These are phyloP conservation scores for Brachionus paranguensis DNA, from an alignment of 1,140 invertebrate genomes.

Conservation along the genomic window DNA sequence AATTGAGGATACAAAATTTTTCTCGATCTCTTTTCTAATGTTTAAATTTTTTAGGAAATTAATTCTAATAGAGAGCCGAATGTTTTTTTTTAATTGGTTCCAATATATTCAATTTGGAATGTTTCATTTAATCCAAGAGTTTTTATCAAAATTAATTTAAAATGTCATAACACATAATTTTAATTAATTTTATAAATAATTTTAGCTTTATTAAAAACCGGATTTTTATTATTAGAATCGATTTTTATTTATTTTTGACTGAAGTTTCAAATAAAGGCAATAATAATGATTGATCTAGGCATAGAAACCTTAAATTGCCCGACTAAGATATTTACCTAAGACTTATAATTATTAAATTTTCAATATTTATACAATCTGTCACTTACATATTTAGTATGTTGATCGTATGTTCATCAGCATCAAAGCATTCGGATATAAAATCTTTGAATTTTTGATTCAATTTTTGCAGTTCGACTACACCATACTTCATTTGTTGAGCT, in stretches of 20 bases:
- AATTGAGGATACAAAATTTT: too few relatives aligned
- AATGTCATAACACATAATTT: background rate
- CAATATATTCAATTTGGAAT: too few relatives aligned
- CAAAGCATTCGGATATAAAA: conserved; percentile 25
- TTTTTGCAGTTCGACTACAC: conserved; percentile 13
- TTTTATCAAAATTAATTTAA: too few relatives aligned
- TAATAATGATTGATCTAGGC: background rate
- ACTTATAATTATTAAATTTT: background rate
- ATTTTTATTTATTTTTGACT: background rate
- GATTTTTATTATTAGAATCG: background rate
- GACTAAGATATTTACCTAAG: background rate
- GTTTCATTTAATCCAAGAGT: too few relatives aligned
- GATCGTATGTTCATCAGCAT: conserved; percentile 27
- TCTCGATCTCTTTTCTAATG: too few relatives aligned
- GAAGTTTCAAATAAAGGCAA: background rate
- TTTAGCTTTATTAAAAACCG: background rate
- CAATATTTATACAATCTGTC: background rate
- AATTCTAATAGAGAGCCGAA: too few relatives aligned
- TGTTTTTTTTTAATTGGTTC: too few relatives aligned
- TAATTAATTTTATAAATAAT: background rate
- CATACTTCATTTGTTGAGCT: conserved; percentile 32
- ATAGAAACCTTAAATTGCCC: background rate
- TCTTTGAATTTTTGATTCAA: conserved; percentile 35
- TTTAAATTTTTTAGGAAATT: too few relatives aligned
- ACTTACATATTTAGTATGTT: conserved; percentile 38